A percentile compares a stretch with the other conserved stretches of the same genome.
These are phyloP conservation scores for Phalloptychus januarius DNA, from an alignment of 2,797 vertebrate species.

Conservation along the genomic window DNA sequence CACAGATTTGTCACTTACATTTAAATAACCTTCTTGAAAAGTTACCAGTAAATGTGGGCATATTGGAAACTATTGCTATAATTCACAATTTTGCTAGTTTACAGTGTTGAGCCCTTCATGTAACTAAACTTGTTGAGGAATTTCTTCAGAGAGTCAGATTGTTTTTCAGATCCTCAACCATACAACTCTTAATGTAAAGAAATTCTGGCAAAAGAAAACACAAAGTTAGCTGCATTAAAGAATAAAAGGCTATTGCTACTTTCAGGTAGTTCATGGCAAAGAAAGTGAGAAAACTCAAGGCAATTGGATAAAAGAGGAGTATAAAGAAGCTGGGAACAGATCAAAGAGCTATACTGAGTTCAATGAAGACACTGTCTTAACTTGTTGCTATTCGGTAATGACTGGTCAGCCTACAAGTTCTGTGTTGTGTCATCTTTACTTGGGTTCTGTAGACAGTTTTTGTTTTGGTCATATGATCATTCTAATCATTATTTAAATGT, in stretches of 20 bases:
- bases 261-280: background rate
- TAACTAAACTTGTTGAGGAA: background rate
- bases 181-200: background rate
- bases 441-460: background rate
- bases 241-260: background rate
- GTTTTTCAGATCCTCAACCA: background rate
- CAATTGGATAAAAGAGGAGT: background rate
- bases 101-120: background rate
- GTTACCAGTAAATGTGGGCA: conserved; percentile 1
- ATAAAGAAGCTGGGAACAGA: background rate
- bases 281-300: background rate
- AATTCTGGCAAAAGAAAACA: background rate
- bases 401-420: background rate
- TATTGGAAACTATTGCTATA: background rate
- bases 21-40: background rate
- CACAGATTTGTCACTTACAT: background rate
- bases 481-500: background rate
- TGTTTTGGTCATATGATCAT: background rate
- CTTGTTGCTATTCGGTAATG: background rate
- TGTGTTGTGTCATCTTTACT: background rate
- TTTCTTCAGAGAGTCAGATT: background rate
- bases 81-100: background rate
- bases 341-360: background rate
- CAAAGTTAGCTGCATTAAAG: background rate
- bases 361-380: background rate